Conservation (phyloP, 2,113 vertebrate species). For the Riparia riparia region DNA sequence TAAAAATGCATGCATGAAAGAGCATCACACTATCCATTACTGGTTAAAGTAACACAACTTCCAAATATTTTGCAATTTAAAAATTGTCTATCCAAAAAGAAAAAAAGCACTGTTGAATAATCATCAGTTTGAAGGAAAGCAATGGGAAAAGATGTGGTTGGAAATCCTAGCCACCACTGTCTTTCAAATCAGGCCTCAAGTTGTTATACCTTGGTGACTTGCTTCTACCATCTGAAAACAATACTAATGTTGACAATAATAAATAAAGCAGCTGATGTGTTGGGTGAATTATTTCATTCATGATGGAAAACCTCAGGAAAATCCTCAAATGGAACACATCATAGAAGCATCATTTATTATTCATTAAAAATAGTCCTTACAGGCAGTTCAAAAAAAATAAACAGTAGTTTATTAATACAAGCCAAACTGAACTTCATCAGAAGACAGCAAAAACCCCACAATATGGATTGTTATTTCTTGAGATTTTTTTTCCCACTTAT, state of each 20-base stretch:
- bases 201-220: background rate
- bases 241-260: background rate
- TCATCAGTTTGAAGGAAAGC: background rate
- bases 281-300: background rate
- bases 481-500: background rate
- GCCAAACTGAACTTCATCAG: background rate
- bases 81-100: background rate
- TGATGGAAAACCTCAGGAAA: background rate
- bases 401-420: background rate
- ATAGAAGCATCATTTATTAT: background rate
- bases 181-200: background rate
- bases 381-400: background rate
- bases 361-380: background rate
- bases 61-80: background rate
- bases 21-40: background rate
- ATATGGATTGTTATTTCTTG: background rate
- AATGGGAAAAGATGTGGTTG: background rate
- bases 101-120: background rate
- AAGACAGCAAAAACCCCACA: accelerated
- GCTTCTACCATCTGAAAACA: background rate
- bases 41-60: background rate
- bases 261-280: background rate
- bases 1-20: background rate
- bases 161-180: background rate
- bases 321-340: background rate